phyloP scores from a whole-genome alignment of 2,888 invertebrate genomes.

The Philopedon plagiatum region DNA sequence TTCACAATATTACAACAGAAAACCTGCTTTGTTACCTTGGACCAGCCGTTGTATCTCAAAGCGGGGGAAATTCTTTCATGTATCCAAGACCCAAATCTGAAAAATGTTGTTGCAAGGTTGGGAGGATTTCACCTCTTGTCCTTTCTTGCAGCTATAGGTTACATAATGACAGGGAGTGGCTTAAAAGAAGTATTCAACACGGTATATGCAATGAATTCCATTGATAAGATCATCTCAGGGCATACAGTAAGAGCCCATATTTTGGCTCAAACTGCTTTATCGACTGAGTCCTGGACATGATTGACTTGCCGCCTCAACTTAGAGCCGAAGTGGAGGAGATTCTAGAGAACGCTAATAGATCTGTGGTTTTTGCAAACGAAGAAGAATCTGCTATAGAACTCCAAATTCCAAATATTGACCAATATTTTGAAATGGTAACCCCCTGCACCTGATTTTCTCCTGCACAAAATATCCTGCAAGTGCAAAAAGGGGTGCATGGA shows the following conservation, averaged over 20 bases:
- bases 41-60: constrained; percentile 20
- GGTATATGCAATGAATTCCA: constrained; percentile 54
- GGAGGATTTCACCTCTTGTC: not conserved
- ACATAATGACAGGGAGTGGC: constrained; percentile 53
- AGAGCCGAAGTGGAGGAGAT: constrained; percentile 42
- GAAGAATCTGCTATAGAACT: constrained; percentile 40
- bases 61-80: constrained; percentile 17
- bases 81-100: not conserved
- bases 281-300: constrained; percentile 41
- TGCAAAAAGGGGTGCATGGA: no score
- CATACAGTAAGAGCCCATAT: constrained; percentile 54
- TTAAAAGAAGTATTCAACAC: constrained; percentile 34
- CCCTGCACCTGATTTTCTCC: no score
- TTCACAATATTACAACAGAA: constrained; percentile 18
- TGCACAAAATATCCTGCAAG: no score
- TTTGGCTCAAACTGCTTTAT: constrained; percentile 44
- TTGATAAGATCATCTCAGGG: constrained; percentile 57
- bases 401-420: constrained; percentile 30
- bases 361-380: constrained; percentile 41
- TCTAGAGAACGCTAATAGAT: constrained; percentile 44
- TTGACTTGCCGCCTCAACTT: constrained; percentile 49
- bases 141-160: constrained; percentile 38
- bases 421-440: constrained; percentile 58
- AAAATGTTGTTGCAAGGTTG: constrained; percentile 10
- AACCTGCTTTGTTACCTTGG: constrained; percentile 29